phyloP scores from a whole-genome alignment of 1,140 invertebrate genomes.

The Tetranychus cinnabarinus region DNA sequence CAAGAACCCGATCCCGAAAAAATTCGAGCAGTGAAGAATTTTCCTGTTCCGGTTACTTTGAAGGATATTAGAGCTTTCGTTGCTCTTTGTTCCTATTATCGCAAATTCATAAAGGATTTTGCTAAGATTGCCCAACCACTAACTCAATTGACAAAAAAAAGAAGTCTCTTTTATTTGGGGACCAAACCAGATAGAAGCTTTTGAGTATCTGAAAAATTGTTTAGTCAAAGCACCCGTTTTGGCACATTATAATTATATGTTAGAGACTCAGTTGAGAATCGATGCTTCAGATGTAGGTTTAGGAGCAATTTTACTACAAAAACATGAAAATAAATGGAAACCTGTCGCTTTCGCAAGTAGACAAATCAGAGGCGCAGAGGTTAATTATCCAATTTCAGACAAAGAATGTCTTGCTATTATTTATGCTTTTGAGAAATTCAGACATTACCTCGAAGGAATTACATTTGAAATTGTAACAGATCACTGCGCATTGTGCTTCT shows the following conservation, averaged over 20 bases:
- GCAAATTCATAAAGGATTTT: slow-evolving; percentile 16
- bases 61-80: slow-evolving; percentile 7
- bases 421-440: slow-evolving; percentile 24
- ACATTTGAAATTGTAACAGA: slow-evolving; percentile 1
- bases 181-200: background rate
- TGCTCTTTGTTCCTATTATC: slow-evolving; percentile 9
- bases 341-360: background rate
- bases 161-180: slow-evolving; percentile 5
- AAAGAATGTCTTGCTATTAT: slow-evolving; percentile 21
- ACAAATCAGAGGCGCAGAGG: slow-evolving; percentile 11
- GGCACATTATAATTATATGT: too few relatives aligned
- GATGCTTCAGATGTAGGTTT: slow-evolving; percentile 1
- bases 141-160: slow-evolving; percentile 14
- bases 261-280: background rate
- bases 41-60: slow-evolving; percentile 6
- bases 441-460: slow-evolving; percentile 22
- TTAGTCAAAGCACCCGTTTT: background rate
- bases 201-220: background rate
- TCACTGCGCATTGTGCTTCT: too few relatives aligned
- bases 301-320: background rate
- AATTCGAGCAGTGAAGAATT: slow-evolving; percentile 4
- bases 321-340: background rate
- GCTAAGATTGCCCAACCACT: slow-evolving; percentile 17
- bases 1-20: slow-evolving; percentile 7
- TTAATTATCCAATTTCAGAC: slow-evolving; percentile 20